phyloP scores from a whole-genome alignment of 2,113 vertebrate genomes.

The Sisor rabdophorus region DNA sequence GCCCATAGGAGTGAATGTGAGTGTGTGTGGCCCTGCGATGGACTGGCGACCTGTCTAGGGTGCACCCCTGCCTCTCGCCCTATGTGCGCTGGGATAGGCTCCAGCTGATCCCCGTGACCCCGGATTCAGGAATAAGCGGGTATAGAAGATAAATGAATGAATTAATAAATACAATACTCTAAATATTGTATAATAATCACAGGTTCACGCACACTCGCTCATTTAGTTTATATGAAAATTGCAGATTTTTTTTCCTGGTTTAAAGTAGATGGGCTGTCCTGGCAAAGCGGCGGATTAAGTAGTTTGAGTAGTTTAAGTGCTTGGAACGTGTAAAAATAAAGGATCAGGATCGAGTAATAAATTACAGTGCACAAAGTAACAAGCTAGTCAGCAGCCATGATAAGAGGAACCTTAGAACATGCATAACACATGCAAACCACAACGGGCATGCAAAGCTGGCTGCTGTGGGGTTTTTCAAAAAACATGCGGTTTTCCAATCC shows the following conservation, averaged over 20 bases:
- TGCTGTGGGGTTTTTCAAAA: slow-evolving; percentile 4
- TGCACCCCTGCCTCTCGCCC: too few species aligned
- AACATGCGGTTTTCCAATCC: not conserved
- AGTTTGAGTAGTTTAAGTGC: too few species aligned
- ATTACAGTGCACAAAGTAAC: not conserved
- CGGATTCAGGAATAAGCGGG: too few species aligned
- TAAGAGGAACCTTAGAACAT: slow-evolving; percentile 1
- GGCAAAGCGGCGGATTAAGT: not conserved
- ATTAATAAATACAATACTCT: too few species aligned
- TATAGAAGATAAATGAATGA: too few species aligned
- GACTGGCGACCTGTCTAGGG: too few species aligned
- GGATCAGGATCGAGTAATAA: not conserved
- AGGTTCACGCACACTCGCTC: not conserved
- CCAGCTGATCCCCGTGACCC: too few species aligned
- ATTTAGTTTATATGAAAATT: not conserved
- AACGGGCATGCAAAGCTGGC: slow-evolving; percentile 6
- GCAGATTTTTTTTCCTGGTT: not conserved
- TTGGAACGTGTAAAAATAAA: not conserved
- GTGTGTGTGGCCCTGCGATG: too few species aligned
- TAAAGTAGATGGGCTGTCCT: not conserved
- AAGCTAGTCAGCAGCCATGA: not conserved
- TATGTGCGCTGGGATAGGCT: too few species aligned
- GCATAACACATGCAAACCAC: slow-evolving; percentile 20
- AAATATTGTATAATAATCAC: too few species aligned
- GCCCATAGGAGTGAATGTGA: not conserved